These are phyloP conservation scores for Rhea pennata DNA, from an alignment of 2,113 vertebrate species.

Conservation along the genomic window DNA sequence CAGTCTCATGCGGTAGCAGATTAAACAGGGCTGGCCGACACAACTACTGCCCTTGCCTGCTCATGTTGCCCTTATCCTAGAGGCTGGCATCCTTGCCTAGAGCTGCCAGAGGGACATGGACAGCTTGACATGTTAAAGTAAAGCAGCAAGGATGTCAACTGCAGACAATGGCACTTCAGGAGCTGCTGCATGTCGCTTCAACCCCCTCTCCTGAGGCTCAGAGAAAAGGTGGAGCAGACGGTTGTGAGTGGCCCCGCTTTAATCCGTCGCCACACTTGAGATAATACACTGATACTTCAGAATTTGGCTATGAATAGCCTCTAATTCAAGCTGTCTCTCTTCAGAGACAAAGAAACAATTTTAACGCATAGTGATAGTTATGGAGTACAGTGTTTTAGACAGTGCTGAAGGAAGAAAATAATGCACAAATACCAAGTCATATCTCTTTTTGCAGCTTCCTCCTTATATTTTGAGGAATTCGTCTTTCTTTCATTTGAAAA, in stretches of 20 bases:
- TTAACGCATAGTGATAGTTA: background rate
- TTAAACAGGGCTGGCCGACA: background rate
- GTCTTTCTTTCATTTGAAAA: background rate
- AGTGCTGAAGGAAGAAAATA: background rate
- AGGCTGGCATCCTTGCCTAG: conserved; percentile 8
- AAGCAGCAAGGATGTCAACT: background rate
- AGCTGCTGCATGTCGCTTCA: background rate
- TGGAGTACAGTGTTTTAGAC: background rate
- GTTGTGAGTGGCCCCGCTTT: background rate
- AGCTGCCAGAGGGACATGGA: background rate
- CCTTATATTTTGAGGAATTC: background rate
- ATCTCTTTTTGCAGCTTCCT: background rate
- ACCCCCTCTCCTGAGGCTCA: background rate
- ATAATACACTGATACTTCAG: background rate
- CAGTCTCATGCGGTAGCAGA: background rate
- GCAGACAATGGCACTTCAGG: background rate
- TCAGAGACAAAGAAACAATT: conserved; percentile 10
- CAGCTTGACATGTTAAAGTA: background rate
- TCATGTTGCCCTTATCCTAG: background rate
- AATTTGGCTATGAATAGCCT: background rate
- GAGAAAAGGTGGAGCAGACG: background rate
- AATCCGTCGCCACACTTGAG: background rate
- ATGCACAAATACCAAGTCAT: background rate
- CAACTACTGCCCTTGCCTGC: background rate
- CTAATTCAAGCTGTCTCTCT: conserved; percentile 5